These are phyloP conservation scores for Holotrichia oblita DNA, from an alignment of 1,140 invertebrate genomes.

Conservation along the genomic window DNA sequence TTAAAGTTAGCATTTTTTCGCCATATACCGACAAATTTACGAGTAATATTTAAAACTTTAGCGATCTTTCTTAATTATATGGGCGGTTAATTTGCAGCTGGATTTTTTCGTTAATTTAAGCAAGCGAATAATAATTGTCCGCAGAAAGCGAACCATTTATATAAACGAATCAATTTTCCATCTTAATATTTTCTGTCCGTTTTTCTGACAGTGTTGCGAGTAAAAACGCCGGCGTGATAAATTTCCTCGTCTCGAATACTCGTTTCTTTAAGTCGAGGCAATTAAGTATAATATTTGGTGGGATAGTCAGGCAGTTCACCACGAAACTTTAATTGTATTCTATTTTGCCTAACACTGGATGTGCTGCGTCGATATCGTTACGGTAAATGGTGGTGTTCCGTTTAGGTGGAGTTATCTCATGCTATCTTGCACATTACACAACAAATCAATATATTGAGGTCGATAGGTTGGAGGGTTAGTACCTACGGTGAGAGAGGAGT, in stretches of 20 bases:
- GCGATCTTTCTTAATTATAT: not conserved
- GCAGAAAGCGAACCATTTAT: not conserved
- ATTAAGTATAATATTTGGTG: constrained; percentile 17
- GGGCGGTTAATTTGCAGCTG: not conserved
- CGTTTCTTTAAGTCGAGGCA: not conserved
- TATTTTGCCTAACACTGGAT: not conserved
- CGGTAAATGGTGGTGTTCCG: not conserved
- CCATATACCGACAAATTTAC: not conserved
- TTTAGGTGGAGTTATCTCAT: constrained; percentile 3
- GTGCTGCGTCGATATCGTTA: not conserved
- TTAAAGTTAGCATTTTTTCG: too few relatives aligned
- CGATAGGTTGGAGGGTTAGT: not conserved
- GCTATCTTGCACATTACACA: not conserved
- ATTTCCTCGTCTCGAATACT: not conserved
- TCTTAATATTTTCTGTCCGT: not conserved
- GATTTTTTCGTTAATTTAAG: not conserved
- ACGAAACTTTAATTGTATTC: not conserved
- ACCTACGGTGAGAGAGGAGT: not conserved
- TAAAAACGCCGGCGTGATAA: not conserved
- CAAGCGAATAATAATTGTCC: not conserved
- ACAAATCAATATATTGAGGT: constrained; percentile 22
- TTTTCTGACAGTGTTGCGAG: not conserved
- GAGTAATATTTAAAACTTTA: not conserved
- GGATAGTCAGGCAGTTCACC: not conserved
- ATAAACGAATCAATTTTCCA: constrained; percentile 18